Conservation (phyloP, 2,113 vertebrate genomes). For the Nipponia nippon region DNA sequence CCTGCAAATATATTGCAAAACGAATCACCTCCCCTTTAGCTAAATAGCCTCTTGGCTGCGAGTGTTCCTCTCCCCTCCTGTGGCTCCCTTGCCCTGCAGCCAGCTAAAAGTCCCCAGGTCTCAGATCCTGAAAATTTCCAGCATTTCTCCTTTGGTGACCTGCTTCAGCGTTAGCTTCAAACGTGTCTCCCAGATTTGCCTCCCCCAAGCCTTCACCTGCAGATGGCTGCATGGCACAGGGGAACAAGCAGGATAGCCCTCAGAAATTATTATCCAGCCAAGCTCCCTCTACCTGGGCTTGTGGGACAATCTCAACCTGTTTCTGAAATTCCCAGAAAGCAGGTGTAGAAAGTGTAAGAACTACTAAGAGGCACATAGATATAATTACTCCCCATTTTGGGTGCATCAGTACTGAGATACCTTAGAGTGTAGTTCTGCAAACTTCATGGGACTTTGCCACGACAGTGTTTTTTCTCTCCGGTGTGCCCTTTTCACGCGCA, state of each 20-base stretch:
- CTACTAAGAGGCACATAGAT: not conserved
- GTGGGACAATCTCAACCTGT: not conserved
- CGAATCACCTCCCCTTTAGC: not conserved
- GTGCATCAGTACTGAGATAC: not conserved
- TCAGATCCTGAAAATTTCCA: not conserved
- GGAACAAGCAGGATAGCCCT: not conserved
- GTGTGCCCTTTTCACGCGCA: not conserved
- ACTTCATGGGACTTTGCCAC: not conserved
- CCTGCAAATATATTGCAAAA: not conserved
- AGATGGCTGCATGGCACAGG: not conserved
- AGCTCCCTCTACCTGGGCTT: not conserved
- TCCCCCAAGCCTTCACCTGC: not conserved
- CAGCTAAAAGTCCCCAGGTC: not conserved
- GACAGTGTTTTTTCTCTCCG: not conserved
- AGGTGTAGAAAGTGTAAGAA: not conserved
- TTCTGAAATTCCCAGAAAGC: not conserved
- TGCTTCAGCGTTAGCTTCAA: not conserved
- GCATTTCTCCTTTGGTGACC: not conserved
- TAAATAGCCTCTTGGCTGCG: rapidly evolving
- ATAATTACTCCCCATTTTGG: not conserved
- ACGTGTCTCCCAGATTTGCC: not conserved
- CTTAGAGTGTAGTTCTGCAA: not conserved
- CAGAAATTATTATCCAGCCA: not conserved
- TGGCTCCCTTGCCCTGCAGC: not conserved
- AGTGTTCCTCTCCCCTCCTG: not conserved